Evolutionary conservation across 2,888 invertebrate species (phyloP), one percentile per base, ranked within the genome.

Genomic region (Callyntrura guangdongensis): DNA sequence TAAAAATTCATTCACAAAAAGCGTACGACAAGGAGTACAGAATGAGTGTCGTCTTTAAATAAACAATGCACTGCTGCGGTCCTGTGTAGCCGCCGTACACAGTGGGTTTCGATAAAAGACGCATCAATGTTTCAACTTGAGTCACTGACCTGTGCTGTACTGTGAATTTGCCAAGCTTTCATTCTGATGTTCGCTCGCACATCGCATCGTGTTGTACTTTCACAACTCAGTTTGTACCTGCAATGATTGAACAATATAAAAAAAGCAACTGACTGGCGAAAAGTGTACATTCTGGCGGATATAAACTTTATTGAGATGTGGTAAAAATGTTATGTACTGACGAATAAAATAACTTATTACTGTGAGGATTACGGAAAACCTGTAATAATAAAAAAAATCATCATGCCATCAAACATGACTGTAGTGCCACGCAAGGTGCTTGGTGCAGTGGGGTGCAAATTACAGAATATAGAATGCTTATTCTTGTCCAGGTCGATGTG

Each of bases 101-200:
- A 36, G 36, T 36, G 36, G 36, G 36, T 6, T 36, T 36, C 36
- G 36, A 22, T 79, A 25, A 79, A 81, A 22, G 25, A 22, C 22
- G 12, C 6, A 11, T 17, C 20, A 74, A 74, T 49, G 45, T 22
- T 74, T 36, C n/a, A 22, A 17, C 6, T 25, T 11, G 74, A 83
- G 89, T 89, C 89, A 89, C 83, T 89, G 89, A 89, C 83, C 89
- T 83, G 79, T 72, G 36, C n/a, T 12, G 53, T 53, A 36, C 6
- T 36, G 36, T 36, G 36, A 36, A 36, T 36, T 36, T 6, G 74
- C 74, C 47, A 74, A 25, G 36, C 12, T 53, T 53, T 17, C 61
- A 61, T 27, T 36, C 36, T 36, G 20, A 25, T 17, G 67, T 67
- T 67, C 27, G 2, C 14, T 1, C 27, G 22, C 4, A 61, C 56